Base-by-base conservation (phyloP, 2,797 vertebrate genomes). In the Benthosema pterotum region DNA sequence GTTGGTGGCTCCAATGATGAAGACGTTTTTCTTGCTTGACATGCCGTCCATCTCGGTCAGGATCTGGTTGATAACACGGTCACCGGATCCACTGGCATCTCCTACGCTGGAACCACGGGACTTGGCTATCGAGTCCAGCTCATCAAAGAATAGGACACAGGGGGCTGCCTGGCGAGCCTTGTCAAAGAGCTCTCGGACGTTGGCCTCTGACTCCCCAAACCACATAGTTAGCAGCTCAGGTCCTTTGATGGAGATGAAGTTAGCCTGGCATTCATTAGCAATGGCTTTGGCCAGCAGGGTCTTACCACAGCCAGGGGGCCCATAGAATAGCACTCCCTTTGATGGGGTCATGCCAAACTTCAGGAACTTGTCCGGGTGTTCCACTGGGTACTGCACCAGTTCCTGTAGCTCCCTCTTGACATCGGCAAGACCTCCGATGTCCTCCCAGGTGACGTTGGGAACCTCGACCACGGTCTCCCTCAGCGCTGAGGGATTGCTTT, bases 281-380 rank as follows among this genome's bases (percentile, higher is more conserved):
- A 96, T 96, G 72, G 95, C 95, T 89, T 96, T 96, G 69, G 95
- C 95, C 85, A 96, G 75, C n/a, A 96, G 89, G 0, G 95, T 96
- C 87, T 96, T 96, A 79, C 95, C 95, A 87, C 95, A 96, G 42
- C 95, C 95, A 55, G 94, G 95, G 17, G 95, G 95, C 17, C 95
- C 95, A 50, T 95, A 96, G 67, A 96, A 96, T n/a, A 96, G 86
- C 69, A 96, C 95, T 38, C 95, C 95, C 75, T 96, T 96, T 0
- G 95, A 96, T 0, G 94, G 94, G 42, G 94, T 95, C 94, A 95
- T 95, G 15, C 94, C 94, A 85, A 96, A 96, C 75, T 96, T 96
- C 65, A 96, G 89, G 90, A 96, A 96, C 79, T 96, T 96, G 83
- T 96, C 95, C 69, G 95, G 95, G 72, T 96, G 95, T 19, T 96